Evolutionary conservation across 1,140 invertebrate species (phyloP).

Genomic region (Sipha flava): DNA sequence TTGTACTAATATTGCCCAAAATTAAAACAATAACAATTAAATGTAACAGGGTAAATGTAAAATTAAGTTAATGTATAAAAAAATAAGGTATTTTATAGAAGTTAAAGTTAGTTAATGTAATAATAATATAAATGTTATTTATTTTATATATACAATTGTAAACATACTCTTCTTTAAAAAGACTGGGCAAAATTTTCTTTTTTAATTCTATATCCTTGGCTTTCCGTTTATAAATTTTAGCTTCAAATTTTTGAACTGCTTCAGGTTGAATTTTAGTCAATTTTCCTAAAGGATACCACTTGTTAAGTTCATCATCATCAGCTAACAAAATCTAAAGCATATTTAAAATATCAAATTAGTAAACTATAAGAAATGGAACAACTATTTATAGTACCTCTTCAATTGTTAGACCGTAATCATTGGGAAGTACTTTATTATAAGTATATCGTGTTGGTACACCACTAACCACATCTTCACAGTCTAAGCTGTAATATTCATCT

Average conservation of each 20-base stretch:
- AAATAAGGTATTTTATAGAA: too few relatives aligned
- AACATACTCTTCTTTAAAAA: constrained; percentile 50
- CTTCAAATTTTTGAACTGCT: constrained; percentile 70
- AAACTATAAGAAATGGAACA: not conserved
- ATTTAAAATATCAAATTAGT: not conserved
- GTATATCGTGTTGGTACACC: constrained; percentile 87
- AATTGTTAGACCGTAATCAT: constrained; percentile 81
- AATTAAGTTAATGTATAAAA: too few relatives aligned
- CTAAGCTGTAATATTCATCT: constrained; percentile 87
- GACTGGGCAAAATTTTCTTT: constrained; percentile 73
- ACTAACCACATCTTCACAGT: constrained; percentile 90
- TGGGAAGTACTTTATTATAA: constrained; percentile 79
- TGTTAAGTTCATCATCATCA: constrained; percentile 86
- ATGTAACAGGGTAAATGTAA: too few relatives aligned
- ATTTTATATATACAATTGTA: not conserved
- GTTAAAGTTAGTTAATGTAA: too few relatives aligned
- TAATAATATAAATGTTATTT: too few relatives aligned
- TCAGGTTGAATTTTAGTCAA: constrained; percentile 68
- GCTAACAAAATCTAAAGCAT: constrained; percentile 68
- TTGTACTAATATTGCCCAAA: too few relatives aligned
- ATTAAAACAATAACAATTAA: too few relatives aligned
- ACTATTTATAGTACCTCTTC: constrained; percentile 62
- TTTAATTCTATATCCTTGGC: constrained; percentile 63
- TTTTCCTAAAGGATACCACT: constrained; percentile 89
- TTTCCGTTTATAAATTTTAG: constrained; percentile 65